Evolutionary conservation across 2,113 vertebrate genomes (phyloP).

Genomic region (Pygoscelis antarcticus): DNA sequence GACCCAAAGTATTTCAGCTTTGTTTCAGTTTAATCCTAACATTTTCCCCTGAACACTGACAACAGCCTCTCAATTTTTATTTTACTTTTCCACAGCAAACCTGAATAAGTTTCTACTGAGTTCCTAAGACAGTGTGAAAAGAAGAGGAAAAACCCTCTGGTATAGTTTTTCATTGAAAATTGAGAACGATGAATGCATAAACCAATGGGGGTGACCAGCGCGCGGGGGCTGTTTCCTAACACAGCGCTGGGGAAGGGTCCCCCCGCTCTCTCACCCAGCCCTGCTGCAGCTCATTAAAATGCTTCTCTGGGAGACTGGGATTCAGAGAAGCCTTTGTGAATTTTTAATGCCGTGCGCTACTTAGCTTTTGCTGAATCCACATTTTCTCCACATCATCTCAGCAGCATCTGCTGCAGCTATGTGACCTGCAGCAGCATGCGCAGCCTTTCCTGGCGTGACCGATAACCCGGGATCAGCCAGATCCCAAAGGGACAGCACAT

Average conservation of each 20-base stretch:
- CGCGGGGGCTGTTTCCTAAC: not conserved
- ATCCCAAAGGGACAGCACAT: not conserved
- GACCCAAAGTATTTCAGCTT: not conserved
- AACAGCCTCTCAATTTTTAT: not conserved
- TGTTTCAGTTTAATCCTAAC: not conserved
- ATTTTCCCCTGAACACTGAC: not conserved
- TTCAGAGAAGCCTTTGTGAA: conserved; percentile 30
- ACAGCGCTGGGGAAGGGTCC: not conserved
- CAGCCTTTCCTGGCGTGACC: not conserved
- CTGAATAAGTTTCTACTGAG: not conserved
- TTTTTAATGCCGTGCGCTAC: conserved; percentile 47
- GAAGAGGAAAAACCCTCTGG: not conserved
- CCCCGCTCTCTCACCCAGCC: not conserved
- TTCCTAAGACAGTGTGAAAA: not conserved
- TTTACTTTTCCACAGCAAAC: not conserved
- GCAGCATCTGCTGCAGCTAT: not conserved
- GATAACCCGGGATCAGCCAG: not conserved
- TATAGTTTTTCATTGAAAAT: not conserved
- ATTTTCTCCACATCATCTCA: not conserved
- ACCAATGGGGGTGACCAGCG: not conserved
- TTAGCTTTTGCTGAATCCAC: conserved; percentile 47
- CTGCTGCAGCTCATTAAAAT: not conserved
- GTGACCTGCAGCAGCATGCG: not conserved
- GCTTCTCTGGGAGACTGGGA: not conserved
- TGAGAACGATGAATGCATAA: not conserved